phyloP scores from a whole-genome alignment of 2,888 invertebrate genomes.

The Ptilodon capucinus region DNA sequence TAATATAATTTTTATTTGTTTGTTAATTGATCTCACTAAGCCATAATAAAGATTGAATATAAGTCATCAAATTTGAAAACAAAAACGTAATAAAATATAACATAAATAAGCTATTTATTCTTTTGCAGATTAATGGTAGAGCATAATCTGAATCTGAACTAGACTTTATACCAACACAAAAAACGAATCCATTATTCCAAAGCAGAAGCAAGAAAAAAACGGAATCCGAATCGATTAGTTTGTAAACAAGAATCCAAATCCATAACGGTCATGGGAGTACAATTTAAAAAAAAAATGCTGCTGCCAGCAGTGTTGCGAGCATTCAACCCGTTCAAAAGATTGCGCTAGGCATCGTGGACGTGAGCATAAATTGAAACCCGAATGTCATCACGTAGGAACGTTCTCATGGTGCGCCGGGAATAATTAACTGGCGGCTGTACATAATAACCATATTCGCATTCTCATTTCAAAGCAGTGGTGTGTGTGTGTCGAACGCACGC shows the following conservation, averaged over 20 bases:
- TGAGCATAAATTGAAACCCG: constrained; percentile 40
- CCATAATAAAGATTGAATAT: too few species aligned
- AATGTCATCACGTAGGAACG: constrained; percentile 42
- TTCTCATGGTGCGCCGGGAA: constrained; percentile 58
- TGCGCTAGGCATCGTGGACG: constrained; percentile 23
- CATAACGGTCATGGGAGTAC: constrained; percentile 30
- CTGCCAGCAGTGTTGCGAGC: constrained; percentile 17
- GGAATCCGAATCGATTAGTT: constrained; percentile 18
- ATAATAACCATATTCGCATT: constrained; percentile 27
- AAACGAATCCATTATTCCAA: constrained; percentile 5
- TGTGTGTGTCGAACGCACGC: too few species aligned
- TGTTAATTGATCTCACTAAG: too few species aligned
- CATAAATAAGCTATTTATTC: neutral
- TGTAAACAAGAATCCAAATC: constrained; percentile 20
- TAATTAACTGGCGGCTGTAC: constrained; percentile 45
- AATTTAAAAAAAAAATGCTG: constrained; percentile 27
- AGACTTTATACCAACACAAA: neutral
- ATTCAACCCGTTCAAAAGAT: constrained; percentile 39
- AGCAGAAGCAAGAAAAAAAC: constrained; percentile 2
- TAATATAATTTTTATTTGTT: too few species aligned
- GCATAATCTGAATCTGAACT: neutral
- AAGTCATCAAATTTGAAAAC: too few species aligned
- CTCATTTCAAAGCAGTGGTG: constrained; percentile 11
- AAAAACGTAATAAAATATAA: too few species aligned
- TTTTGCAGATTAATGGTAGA: too few species aligned